Evolutionary conservation across 1,140 invertebrate genomes (phyloP).

Genomic region (Solenopsis fugax): DNA sequence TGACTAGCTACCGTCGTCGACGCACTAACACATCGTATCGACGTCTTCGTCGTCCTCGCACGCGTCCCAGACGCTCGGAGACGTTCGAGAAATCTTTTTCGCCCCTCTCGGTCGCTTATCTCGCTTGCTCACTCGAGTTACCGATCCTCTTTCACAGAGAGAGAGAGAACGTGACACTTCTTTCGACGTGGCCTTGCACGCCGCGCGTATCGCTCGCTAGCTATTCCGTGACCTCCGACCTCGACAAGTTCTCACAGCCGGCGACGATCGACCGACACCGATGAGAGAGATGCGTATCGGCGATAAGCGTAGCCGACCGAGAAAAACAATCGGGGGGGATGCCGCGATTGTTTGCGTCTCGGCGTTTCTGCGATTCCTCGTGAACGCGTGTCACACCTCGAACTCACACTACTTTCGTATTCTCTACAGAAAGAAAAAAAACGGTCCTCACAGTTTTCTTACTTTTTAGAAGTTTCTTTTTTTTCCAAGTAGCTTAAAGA

Average conservation of each 20-base stretch:
- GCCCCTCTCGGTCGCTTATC: background rate
- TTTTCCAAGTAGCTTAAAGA: background rate
- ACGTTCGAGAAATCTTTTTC: conserved; percentile 3
- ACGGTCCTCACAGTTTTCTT: background rate
- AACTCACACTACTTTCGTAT: no score
- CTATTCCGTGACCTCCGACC: conserved; percentile 67
- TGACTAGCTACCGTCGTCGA: conserved; percentile 67
- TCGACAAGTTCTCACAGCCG: conserved; percentile 12
- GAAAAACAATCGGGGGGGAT: conserved; percentile 58
- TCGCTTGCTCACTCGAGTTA: conserved; percentile 19
- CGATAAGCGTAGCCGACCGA: conserved; percentile 45
- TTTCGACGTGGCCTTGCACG: conserved; percentile 56
- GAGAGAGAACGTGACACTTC: conserved; percentile 51
- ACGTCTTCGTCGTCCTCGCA: background rate
- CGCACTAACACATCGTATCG: conserved; percentile 22
- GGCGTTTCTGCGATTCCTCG: background rate
- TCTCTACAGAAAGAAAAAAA: background rate
- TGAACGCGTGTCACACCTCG: background rate
- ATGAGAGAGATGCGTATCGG: conserved; percentile 61
- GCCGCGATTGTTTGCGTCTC: background rate
- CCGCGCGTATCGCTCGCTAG: conserved; percentile 57
- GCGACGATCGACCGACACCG: background rate
- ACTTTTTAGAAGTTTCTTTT: background rate
- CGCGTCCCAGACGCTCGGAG: conserved; percentile 23
- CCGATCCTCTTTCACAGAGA: conserved; percentile 13